Evolutionary conservation across 2,888 invertebrate species (phyloP).

Genomic region (Eurytoma californica): DNA sequence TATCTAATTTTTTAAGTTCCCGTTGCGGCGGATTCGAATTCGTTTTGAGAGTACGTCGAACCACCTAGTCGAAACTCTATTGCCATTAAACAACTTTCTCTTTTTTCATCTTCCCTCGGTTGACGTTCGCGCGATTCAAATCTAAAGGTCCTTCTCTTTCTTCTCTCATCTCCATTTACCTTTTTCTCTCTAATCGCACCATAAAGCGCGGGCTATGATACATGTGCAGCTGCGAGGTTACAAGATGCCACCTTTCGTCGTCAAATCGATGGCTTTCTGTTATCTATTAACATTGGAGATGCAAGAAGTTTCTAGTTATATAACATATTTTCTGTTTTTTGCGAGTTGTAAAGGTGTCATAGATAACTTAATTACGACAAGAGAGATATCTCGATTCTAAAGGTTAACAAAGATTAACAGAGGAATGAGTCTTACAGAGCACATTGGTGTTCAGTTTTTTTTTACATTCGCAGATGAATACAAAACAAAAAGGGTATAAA

Average conservation of each 20-base stretch:
- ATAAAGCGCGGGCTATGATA: neutral
- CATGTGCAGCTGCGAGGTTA: neutral
- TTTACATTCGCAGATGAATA: too few species aligned
- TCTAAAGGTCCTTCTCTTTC: slow-evolving; percentile 1
- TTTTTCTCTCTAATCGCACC: neutral
- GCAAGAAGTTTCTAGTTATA: neutral
- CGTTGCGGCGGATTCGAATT: neutral
- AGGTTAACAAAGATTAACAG: too few species aligned
- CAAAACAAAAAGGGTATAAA: too few species aligned
- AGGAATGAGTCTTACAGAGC: neutral
- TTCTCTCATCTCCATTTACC: neutral
- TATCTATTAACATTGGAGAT: slow-evolving; percentile 26
- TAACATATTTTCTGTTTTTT: slow-evolving; percentile 11
- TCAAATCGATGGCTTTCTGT: slow-evolving; percentile 19
- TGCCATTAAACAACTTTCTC: neutral
- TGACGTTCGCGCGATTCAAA: neutral
- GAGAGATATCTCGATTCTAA: neutral
- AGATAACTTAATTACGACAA: too few species aligned
- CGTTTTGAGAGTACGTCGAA: neutral
- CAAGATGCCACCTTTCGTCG: too few species aligned
- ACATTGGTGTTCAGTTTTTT: too few species aligned
- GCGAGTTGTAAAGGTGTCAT: too few species aligned
- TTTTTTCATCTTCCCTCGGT: neutral
- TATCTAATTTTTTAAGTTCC: slow-evolving; percentile 15
- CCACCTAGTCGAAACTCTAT: neutral